These are phyloP conservation scores for Acrossocheilus fasciatus DNA, from an alignment of 2,797 vertebrate species.

Conservation along the genomic window DNA sequence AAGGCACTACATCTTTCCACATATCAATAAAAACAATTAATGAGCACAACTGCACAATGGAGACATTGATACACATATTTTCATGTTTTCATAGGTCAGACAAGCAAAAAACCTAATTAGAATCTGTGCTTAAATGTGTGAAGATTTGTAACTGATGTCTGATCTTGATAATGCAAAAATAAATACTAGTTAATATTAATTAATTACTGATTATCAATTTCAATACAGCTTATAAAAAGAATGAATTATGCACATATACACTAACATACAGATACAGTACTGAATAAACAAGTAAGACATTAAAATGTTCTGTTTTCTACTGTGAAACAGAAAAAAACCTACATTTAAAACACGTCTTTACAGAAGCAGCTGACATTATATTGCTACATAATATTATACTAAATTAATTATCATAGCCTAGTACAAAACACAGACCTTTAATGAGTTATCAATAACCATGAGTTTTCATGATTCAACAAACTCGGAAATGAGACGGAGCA, in stretches of 20 bases:
- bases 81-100: neutral
- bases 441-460: neutral
- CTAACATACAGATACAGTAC: neutral
- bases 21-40: neutral
- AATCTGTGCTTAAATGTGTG: neutral
- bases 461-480: neutral
- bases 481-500: neutral
- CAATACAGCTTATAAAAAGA: neutral
- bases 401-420: neutral
- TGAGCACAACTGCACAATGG: neutral
- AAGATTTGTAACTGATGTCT: neutral
- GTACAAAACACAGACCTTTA: neutral
- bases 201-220: neutral
- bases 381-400: neutral
- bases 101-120: neutral
- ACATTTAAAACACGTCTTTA: neutral
- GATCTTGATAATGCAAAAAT: neutral
- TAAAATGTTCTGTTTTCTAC: neutral
- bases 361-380: neutral
- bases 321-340: neutral
- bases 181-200: neutral
- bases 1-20: conserved; percentile 8
- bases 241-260: neutral
- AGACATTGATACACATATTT: neutral
- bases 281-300: neutral